Evolutionary conservation across 2,888 invertebrate genomes (phyloP).

Genomic region (Netelia inedita): DNA sequence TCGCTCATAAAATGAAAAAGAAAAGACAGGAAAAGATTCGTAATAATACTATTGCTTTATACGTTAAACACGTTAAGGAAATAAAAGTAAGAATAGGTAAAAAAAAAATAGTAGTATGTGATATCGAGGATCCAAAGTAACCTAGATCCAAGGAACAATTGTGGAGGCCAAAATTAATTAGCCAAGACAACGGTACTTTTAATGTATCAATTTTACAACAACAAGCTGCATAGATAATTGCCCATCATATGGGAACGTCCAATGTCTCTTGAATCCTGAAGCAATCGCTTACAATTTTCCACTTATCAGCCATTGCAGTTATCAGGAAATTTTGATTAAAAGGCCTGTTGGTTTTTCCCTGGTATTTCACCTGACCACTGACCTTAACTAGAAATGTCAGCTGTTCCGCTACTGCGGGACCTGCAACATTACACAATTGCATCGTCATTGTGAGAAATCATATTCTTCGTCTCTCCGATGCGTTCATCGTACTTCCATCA

Average conservation of each 20-base stretch:
- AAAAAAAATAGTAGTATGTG: constrained; percentile 42
- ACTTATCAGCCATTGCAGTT: constrained; percentile 95
- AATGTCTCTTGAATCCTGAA: constrained; percentile 90
- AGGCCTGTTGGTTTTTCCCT: constrained; percentile 87
- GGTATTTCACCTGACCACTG: constrained; percentile 93
- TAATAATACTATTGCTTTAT: constrained; percentile 82
- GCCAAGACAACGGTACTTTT: neutral
- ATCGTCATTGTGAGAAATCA: neutral
- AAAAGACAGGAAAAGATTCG: constrained; percentile 79
- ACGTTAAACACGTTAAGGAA: constrained; percentile 82
- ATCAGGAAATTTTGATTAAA: constrained; percentile 95
- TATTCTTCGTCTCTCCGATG: constrained; percentile 18
- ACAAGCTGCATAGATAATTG: neutral
- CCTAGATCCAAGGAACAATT: neutral
- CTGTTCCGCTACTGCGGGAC: constrained; percentile 91
- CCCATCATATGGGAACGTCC: constrained; percentile 68
- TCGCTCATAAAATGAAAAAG: constrained; percentile 78
- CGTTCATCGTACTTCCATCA: neutral
- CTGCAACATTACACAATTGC: constrained; percentile 84
- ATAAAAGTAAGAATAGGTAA: constrained; percentile 78
- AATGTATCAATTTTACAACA: neutral
- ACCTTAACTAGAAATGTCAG: constrained; percentile 93
- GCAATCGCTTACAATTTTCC: constrained; percentile 97
- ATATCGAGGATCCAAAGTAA: neutral
- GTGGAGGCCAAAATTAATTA: neutral